Percentiles rank a stretch among this genome's conserved stretches.
Conservation (phyloP, 2,113 vertebrate species). For the Danio rerio region GRCz12tu NC_133184.1:41050001-41050500, state of each 20-base stretch:
- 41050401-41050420: neutral
- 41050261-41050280: constrained; percentile 49
- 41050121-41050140: constrained; percentile 46
- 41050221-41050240: constrained; percentile 28
- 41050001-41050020: constrained; percentile 28
- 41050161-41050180: neutral
- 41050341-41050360: constrained; percentile 33
- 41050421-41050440: neutral
- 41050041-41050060: constrained; percentile 33
- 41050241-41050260: constrained; percentile 39
- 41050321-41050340: constrained; percentile 17
- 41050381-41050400: neutral
- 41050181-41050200: constrained; percentile 30
- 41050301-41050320: neutral
- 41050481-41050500: neutral
- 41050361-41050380: neutral
- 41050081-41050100: neutral
- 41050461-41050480: constrained; percentile 1
- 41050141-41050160: constrained; percentile 12
- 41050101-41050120: constrained; percentile 48
- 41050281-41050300: constrained; percentile 19
- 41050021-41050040: constrained; percentile 52
- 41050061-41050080: neutral
- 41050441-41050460: neutral
- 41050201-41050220: constrained; percentile 54